Conservation (phyloP, 2,113 vertebrate genomes). For the Orthonyx spaldingii region DNA sequence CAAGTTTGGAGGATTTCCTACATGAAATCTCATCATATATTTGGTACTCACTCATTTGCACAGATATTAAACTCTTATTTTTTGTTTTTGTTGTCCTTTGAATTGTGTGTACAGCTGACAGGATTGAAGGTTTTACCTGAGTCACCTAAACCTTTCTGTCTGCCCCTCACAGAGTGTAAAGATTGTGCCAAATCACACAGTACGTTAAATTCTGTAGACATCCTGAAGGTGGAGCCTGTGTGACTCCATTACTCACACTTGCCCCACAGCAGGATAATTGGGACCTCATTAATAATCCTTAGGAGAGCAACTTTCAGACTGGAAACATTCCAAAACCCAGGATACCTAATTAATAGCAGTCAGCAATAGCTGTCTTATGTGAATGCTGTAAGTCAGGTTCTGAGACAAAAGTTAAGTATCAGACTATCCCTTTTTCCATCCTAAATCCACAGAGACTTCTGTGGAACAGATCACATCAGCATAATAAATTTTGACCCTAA, state of each 20-base stretch:
- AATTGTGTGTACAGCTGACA: neutral
- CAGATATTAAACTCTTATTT: neutral
- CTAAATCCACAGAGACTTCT: neutral
- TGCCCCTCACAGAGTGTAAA: neutral
- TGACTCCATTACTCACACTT: neutral
- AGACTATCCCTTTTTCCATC: neutral
- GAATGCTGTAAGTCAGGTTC: neutral
- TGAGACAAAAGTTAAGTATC: neutral
- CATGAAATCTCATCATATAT: neutral
- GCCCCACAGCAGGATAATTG: neutral
- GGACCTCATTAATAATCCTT: neutral
- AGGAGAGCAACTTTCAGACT: neutral
- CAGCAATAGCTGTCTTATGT: neutral
- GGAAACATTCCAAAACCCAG: neutral
- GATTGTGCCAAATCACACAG: neutral
- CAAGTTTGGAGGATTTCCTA: neutral
- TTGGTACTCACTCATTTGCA: neutral
- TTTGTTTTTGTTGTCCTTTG: neutral
- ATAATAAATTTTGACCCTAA: neutral
- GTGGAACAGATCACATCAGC: neutral
- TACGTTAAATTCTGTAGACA: neutral
- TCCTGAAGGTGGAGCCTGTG: neutral
- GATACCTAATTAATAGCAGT: neutral
- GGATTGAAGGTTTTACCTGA: neutral
- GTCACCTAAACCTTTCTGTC: neutral